Conservation (phyloP, 2,113 vertebrate species). For the Pterophyllum scalare region DNA sequence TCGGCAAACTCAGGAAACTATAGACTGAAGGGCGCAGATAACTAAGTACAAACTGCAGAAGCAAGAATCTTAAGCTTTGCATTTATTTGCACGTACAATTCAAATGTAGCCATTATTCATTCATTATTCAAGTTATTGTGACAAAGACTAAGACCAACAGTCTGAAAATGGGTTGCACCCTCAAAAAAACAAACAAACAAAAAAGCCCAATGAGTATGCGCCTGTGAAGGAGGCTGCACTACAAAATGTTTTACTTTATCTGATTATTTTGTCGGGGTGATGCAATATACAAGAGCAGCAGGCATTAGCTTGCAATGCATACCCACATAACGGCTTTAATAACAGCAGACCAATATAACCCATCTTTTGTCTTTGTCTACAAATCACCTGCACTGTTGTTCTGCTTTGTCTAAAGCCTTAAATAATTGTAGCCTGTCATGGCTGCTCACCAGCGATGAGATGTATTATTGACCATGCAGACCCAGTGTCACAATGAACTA, state of each 20-base stretch:
- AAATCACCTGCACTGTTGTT: conserved; percentile 39
- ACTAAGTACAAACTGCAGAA: neutral
- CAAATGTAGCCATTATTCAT: no score
- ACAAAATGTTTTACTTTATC: neutral
- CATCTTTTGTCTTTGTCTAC: conserved; percentile 40
- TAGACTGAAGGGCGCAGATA: neutral
- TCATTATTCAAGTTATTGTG: neutral
- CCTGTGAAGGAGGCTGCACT: neutral
- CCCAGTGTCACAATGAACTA: conserved; percentile 25
- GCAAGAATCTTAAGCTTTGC: neutral
- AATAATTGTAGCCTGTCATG: conserved; percentile 62
- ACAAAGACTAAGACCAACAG: neutral
- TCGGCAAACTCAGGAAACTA: neutral
- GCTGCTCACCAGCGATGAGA: conserved; percentile 30
- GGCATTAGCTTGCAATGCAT: neutral
- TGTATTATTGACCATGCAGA: conserved; percentile 41
- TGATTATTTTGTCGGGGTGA: conserved; percentile 6
- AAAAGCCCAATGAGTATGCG: neutral
- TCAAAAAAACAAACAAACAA: neutral
- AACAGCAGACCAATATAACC: conserved; percentile 36
- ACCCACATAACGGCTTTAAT: conserved; percentile 28
- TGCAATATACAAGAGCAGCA: conserved; percentile 20
- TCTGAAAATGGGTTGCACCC: neutral
- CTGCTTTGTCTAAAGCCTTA: conserved; percentile 38
- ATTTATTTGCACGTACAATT: neutral